Evolutionary conservation across 64 coral and sea anemone species (phyloP).

Genomic region (Acropora yongei): DNA sequence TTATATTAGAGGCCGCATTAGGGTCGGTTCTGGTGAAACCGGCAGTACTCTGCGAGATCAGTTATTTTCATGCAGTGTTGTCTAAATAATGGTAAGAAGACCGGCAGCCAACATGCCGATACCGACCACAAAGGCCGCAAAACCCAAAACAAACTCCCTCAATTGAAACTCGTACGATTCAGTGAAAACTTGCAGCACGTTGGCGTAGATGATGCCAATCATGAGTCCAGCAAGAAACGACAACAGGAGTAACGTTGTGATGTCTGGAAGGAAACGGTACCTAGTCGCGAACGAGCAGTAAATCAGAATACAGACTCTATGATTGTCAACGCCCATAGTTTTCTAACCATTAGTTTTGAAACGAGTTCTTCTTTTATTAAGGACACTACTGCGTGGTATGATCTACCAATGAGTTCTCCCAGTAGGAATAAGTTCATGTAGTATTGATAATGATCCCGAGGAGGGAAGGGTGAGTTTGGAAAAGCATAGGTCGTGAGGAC

Average conservation of each 20-base stretch:
- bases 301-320: conserved; percentile 68
- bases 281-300: conserved; percentile 82
- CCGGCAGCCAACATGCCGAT: conserved; percentile 67
- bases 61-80: conserved; percentile 69
- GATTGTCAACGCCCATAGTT: conserved; percentile 71
- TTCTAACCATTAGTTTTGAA: conserved; percentile 44
- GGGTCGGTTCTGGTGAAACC: conserved; percentile 79
- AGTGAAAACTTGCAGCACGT: conserved; percentile 74
- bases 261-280: conserved; percentile 82
- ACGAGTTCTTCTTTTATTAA: conserved; percentile 54
- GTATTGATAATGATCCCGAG: conserved; percentile 92
- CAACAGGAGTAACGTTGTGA: conserved; percentile 37
- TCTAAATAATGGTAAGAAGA: conserved; percentile 62
- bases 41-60: conserved; percentile 68
- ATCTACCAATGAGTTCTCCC: conserved; percentile 86
- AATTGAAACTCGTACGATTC: conserved; percentile 72
- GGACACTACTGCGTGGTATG: conserved; percentile 65
- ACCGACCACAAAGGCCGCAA: conserved; percentile 77
- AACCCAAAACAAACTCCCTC: conserved; percentile 89
- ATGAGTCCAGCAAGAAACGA: conserved; percentile 76
- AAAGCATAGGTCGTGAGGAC: conserved; percentile 86
- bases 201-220: conserved; percentile 74
- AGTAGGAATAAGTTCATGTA: conserved; percentile 77
- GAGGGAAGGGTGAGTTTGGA: conserved; percentile 81
- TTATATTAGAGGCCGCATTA: background rate